Evolutionary conservation across 2,113 vertebrate genomes (phyloP).

Genomic region (Fulica atra): DNA sequence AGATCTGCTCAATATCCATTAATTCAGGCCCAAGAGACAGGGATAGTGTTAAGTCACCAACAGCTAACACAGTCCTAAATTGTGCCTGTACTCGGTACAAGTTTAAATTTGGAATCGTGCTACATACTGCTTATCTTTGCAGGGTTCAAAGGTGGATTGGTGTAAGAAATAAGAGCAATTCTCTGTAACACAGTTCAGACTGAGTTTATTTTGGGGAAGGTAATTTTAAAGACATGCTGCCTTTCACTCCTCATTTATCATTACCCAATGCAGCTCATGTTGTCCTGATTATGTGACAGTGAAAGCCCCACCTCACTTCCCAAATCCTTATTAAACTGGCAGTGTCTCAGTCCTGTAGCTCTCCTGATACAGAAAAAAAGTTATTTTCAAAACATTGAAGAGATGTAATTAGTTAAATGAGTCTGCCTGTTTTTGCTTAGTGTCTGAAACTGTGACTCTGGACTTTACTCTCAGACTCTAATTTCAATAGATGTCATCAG

Average conservation of each 20-base stretch:
- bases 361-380: not conserved
- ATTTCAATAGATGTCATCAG: not conserved
- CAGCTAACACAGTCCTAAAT: not conserved
- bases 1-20: not conserved
- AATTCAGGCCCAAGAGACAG: not conserved
- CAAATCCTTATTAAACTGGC: not conserved
- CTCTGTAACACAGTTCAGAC: not conserved
- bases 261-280: not conserved
- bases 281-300: not conserved
- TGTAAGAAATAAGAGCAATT: not conserved
- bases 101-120: not conserved
- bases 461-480: not conserved
- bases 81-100: not conserved
- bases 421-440: not conserved
- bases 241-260: not conserved
- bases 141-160: not conserved
- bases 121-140: not conserved
- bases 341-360: not conserved
- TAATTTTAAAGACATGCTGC: not conserved
- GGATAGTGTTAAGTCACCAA: not conserved
- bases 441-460: not conserved
- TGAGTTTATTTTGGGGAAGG: not conserved
- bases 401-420: not conserved
- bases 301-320: not conserved
- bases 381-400: not conserved